A percentile compares a stretch with the other conserved stretches of the same genome.
phyloP scores from a whole-genome alignment of 2,113 vertebrate species.

The Odocoileus hemionus region DNA sequence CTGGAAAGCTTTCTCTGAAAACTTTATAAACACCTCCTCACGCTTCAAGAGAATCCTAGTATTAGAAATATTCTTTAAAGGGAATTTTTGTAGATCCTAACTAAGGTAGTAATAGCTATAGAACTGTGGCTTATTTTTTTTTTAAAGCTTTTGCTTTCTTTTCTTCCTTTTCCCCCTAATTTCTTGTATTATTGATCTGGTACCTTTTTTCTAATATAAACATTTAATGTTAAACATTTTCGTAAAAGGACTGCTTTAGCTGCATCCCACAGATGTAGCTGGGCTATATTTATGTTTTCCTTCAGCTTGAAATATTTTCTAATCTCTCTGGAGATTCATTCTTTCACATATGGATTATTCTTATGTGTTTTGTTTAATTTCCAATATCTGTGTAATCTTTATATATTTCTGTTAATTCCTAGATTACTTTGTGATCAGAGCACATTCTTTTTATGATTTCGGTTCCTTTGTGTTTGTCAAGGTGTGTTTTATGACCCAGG shows the following conservation, averaged over 20 bases:
- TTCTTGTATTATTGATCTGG: neutral
- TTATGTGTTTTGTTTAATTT: neutral
- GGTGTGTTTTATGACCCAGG: neutral
- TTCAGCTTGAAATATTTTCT: neutral
- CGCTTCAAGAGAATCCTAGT: neutral
- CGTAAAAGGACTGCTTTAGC: neutral
- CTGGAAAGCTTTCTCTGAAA: neutral
- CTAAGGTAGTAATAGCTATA: neutral
- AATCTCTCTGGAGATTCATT: neutral
- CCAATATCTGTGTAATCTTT: neutral
- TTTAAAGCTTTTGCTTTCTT: neutral
- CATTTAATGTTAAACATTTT: neutral
- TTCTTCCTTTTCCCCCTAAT: neutral
- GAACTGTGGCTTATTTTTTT: neutral
- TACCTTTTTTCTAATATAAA: neutral
- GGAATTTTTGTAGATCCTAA: neutral
- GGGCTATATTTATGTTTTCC: neutral
- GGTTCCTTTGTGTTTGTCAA: neutral
- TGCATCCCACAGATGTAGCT: neutral
- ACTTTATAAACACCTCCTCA: neutral
- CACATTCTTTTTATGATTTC: neutral
- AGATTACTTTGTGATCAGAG: neutral
- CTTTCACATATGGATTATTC: neutral
- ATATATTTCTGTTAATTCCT: neutral
- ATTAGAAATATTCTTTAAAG: neutral